Evolutionary conservation across 2,797 vertebrate species (phyloP).

Genomic region (Bufotes viridis): DNA sequence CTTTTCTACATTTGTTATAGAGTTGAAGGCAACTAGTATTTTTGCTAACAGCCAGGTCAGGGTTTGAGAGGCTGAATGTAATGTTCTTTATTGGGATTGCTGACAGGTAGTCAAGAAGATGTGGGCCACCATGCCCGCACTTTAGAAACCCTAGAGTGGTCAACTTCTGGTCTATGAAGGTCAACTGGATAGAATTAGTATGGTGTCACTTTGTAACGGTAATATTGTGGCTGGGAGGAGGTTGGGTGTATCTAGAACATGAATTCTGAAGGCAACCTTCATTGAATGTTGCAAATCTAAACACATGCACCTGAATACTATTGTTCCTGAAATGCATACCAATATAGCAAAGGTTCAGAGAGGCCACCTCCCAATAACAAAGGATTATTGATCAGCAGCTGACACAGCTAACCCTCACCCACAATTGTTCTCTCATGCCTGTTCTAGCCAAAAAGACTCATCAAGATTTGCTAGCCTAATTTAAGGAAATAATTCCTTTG

Average conservation of each 20-base stretch:
- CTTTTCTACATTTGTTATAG: neutral
- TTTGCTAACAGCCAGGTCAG: neutral
- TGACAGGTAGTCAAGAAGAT: neutral
- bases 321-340: neutral
- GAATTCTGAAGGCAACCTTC: neutral
- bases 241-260: neutral
- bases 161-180: neutral
- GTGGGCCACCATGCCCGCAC: neutral
- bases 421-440: slow-evolving; percentile 21
- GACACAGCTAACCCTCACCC: neutral
- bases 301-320: neutral
- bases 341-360: neutral
- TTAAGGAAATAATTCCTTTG: slow-evolving; percentile 14
- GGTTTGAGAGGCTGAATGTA: too few relatives aligned
- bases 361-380: slow-evolving; percentile 47
- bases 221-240: neutral
- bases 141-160: neutral
- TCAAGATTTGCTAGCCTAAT: slow-evolving; percentile 37
- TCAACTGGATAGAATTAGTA: neutral
- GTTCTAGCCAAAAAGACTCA: slow-evolving; percentile 22
- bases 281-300: neutral
- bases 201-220: neutral
- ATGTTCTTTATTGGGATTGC: too few relatives aligned
- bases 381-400: slow-evolving; percentile 49
- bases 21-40: neutral